Conservation (phyloP, 2,797 vertebrate species). For the Hemibagrus guttatus region DNA sequence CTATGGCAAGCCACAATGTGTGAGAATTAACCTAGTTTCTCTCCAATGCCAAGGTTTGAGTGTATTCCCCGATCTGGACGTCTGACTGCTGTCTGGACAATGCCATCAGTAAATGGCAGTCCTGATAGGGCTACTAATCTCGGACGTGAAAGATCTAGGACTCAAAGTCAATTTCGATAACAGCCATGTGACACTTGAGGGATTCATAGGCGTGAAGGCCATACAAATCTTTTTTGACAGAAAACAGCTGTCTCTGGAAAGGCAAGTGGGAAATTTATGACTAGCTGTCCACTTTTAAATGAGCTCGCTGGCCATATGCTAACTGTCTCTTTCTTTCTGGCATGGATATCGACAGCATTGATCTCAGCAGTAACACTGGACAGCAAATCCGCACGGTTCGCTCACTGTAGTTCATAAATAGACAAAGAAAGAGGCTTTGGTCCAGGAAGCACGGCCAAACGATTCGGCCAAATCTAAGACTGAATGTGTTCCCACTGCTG, state of each 20-base stretch:
- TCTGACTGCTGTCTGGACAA: not conserved
- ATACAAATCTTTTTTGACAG: not conserved
- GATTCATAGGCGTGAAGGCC: not conserved
- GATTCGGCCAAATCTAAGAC: not conserved
- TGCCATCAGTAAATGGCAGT: not conserved
- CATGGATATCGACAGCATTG: not conserved
- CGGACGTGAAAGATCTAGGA: not conserved
- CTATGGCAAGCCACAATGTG: not conserved
- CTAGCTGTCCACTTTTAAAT: not conserved
- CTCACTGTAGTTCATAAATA: not conserved
- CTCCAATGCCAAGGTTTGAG: not conserved
- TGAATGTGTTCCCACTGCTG: not conserved
- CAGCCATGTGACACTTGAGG: not conserved
- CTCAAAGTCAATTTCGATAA: not conserved
- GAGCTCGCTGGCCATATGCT: not conserved
- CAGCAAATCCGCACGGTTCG: not conserved
- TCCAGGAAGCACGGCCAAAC: not conserved
- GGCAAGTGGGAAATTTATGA: not conserved
- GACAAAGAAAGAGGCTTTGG: not conserved
- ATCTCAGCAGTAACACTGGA: not conserved
- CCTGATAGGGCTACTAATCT: conserved; percentile 17
- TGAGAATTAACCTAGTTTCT: not conserved
- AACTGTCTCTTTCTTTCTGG: not conserved
- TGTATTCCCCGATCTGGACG: not conserved
- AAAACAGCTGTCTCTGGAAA: not conserved